Conservation (phyloP, 2,113 vertebrate genomes). For the Colistium nudipinnis region DNA sequence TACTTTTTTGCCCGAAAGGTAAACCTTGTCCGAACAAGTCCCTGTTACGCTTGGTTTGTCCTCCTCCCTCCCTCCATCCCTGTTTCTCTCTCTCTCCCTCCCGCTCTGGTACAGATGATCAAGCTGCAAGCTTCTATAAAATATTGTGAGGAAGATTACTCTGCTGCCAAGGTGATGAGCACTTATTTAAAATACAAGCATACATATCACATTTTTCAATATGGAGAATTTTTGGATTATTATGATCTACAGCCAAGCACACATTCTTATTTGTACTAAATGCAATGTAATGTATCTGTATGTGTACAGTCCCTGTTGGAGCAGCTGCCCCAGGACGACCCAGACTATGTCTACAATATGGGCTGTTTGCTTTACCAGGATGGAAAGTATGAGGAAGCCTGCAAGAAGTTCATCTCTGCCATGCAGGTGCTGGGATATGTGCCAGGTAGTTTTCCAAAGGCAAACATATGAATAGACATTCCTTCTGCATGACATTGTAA, state of each 20-base stretch:
- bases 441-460: slow-evolving; percentile 73
- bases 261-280: neutral
- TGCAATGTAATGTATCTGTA: neutral
- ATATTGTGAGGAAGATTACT: slow-evolving; percentile 91
- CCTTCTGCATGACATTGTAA: too few species aligned
- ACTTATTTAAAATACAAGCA: neutral
- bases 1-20: slow-evolving; percentile 13
- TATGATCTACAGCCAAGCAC: slow-evolving; percentile 1
- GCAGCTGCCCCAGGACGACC: slow-evolving; percentile 86
- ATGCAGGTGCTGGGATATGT: slow-evolving; percentile 90
- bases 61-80: neutral
- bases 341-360: slow-evolving; percentile 87
- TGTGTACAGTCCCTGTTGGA: slow-evolving; percentile 86
- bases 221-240: slow-evolving; percentile 7
- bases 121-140: slow-evolving; percentile 90
- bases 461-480: neutral
- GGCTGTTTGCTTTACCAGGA: slow-evolving; percentile 94
- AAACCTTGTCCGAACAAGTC: neutral
- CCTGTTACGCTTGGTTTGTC: neutral
- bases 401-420: slow-evolving; percentile 86
- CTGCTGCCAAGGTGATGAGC: slow-evolving; percentile 84
- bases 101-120: slow-evolving; percentile 76
- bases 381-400: slow-evolving; percentile 90
- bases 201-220: neutral
- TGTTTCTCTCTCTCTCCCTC: neutral